Percentiles rank a stretch among this genome's conserved stretches.
Conservation (phyloP, 2,797 vertebrate genomes). For the Notamacropus eugenii region DNA sequence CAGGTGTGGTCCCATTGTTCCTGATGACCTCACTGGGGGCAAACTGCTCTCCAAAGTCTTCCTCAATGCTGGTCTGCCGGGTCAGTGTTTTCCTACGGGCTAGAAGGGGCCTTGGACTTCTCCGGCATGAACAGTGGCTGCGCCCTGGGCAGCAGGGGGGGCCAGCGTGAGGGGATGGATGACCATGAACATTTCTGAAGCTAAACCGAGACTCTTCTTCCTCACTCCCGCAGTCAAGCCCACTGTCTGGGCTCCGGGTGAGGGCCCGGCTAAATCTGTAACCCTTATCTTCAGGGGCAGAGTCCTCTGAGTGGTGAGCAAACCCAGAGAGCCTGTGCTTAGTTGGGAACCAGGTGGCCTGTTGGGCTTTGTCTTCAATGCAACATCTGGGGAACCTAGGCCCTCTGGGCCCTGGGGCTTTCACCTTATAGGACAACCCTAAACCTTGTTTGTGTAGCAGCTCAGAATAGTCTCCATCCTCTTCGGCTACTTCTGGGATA, state of each 20-base stretch:
- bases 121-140: slow-evolving; percentile 86
- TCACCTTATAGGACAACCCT: slow-evolving; percentile 74
- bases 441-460: slow-evolving; percentile 80
- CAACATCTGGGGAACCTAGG: slow-evolving; percentile 74
- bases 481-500: slow-evolving; percentile 98
- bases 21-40: slow-evolving; percentile 84
- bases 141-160: slow-evolving; percentile 72
- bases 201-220: slow-evolving; percentile 90
- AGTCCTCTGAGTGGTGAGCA: slow-evolving; percentile 83
- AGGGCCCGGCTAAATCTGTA: slow-evolving; percentile 85
- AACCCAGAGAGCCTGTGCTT: slow-evolving; percentile 86
- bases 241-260: slow-evolving; percentile 95
- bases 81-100: slow-evolving; percentile 93
- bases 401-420: slow-evolving; percentile 68
- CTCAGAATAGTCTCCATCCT: slow-evolving; percentile 88
- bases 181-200: slow-evolving; percentile 82
- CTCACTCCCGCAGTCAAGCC: slow-evolving; percentile 96
- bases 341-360: slow-evolving; percentile 79
- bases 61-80: slow-evolving; percentile 94
- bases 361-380: slow-evolving; percentile 81
- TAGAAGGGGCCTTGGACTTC: slow-evolving; percentile 86
- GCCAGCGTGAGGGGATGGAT: slow-evolving; percentile 78
- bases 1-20: slow-evolving; percentile 81
- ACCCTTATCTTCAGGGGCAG: slow-evolving; percentile 84
- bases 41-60: slow-evolving; percentile 89